These are phyloP conservation scores for Rhinophrynus dorsalis DNA, from an alignment of 2,797 vertebrate species.

Conservation along the genomic window DNA sequence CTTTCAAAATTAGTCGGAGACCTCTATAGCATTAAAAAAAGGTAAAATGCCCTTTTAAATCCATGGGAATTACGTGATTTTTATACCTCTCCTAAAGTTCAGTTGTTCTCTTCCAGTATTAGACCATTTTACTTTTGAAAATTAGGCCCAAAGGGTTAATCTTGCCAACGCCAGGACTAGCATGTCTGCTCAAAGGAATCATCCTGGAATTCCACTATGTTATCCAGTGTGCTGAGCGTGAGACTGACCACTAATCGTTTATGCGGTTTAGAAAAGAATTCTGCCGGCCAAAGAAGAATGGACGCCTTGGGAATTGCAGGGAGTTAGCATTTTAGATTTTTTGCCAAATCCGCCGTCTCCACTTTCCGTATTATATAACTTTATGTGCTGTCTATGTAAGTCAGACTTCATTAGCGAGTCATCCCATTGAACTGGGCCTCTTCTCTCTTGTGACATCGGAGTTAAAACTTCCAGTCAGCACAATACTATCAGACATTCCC, in stretches of 20 bases:
- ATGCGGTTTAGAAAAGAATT: neutral
- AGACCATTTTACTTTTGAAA: no score
- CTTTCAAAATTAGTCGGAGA: no score
- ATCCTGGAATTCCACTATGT: neutral
- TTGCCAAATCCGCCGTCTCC: neutral
- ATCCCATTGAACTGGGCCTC: neutral
- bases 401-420: neutral
- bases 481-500: constrained; percentile 16
- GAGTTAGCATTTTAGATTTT: neutral
- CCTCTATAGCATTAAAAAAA: no score
- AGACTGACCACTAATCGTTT: neutral
- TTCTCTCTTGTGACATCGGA: neutral
- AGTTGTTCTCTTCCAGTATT: no score
- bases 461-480: neutral
- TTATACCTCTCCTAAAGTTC: no score
- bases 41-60: no score
- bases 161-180: neutral
- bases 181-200: neutral
- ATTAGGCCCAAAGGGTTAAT: neutral
- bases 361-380: neutral
- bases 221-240: neutral
- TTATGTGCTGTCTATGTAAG: neutral
- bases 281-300: neutral
- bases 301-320: neutral
- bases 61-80: no score